Evolutionary conservation across 2,113 vertebrate species (phyloP).

Genomic region (Nibea coibor): DNA sequence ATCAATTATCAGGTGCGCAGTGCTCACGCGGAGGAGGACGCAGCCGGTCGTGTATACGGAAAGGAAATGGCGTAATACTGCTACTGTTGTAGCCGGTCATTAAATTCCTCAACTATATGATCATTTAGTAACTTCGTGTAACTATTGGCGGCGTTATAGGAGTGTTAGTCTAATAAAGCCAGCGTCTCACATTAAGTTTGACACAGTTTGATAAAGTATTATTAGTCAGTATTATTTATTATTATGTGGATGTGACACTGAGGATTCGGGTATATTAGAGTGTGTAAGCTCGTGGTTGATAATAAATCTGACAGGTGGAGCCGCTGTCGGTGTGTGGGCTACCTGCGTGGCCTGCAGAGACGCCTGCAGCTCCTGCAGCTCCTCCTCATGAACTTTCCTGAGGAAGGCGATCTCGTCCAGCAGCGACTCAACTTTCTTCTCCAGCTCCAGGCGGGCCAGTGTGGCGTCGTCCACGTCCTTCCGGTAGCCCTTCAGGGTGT

Average conservation of each 20-base stretch:
- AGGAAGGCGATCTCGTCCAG: constrained; percentile 89
- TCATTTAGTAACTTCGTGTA: too few relatives aligned
- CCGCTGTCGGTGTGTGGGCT: constrained; percentile 11
- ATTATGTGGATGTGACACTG: neutral
- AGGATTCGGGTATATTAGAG: neutral
- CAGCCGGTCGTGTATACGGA: neutral
- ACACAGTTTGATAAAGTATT: neutral
- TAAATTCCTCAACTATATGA: neutral
- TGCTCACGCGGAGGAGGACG: constrained; percentile 5
- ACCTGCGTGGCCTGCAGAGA: constrained; percentile 86
- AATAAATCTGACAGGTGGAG: neutral
- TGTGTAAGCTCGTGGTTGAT: neutral
- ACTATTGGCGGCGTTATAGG: neutral
- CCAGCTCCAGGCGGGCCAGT: constrained; percentile 83
- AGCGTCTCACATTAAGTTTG: neutral
- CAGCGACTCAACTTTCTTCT: constrained; percentile 87
- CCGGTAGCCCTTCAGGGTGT: constrained; percentile 79
- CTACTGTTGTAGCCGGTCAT: neutral
- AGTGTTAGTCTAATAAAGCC: neutral
- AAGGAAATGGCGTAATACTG: neutral
- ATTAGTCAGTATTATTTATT: too few relatives aligned
- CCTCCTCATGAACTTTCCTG: constrained; percentile 86
- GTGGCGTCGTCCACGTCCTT: constrained; percentile 86
- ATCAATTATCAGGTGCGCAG: constrained; percentile 74
- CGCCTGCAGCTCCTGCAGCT: constrained; percentile 85